Conservation (phyloP, 2,888 invertebrate genomes). For the Morinoia aosen region DNA sequence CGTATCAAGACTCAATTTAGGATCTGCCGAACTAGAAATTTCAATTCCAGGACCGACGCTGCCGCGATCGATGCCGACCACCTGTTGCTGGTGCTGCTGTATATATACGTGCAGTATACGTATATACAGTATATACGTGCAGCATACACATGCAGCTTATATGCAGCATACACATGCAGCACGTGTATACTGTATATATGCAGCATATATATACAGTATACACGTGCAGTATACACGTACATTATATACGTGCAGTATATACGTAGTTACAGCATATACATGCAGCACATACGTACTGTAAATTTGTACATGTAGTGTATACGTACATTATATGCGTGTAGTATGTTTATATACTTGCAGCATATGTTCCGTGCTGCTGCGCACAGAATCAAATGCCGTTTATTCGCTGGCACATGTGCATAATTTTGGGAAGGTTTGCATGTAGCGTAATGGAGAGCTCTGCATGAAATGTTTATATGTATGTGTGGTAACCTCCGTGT, state of each 20-base stretch:
- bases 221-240: not conserved
- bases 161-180: too few relatives aligned
- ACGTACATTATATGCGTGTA: too few relatives aligned
- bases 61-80: not conserved
- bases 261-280: too few relatives aligned
- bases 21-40: slow-evolving; percentile 21
- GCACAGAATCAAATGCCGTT: too few relatives aligned
- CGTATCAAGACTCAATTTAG: slow-evolving; percentile 34
- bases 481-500: too few relatives aligned
- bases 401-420: too few relatives aligned
- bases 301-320: too few relatives aligned
- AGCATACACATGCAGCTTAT: not conserved
- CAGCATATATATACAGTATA: not conserved
- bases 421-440: too few relatives aligned
- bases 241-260: not conserved
- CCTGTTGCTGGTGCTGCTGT: slow-evolving; percentile 16
- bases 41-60: not conserved
- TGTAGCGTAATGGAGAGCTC: too few relatives aligned
- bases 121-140: not conserved
- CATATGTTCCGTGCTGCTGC: too few relatives aligned
- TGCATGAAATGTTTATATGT: too few relatives aligned
- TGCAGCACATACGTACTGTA: not conserved
- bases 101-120: not conserved
- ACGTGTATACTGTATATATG: too few relatives aligned
- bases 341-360: not conserved